These are phyloP conservation scores for Lacanobia oleracea DNA, from an alignment of 2,888 invertebrate genomes.

Conservation along the genomic window DNA sequence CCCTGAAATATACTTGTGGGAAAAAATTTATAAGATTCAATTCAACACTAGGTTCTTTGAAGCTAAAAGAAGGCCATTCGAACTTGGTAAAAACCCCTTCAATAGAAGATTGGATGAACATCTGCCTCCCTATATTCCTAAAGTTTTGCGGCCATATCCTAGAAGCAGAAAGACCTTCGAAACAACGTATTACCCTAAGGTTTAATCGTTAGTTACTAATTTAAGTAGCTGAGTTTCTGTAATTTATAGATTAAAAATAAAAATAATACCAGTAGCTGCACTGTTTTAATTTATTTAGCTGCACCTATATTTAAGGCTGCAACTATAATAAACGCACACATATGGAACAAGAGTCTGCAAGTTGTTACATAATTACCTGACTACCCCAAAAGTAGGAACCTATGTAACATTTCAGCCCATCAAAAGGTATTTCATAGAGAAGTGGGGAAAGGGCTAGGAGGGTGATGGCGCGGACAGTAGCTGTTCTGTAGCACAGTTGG, in stretches of 20 bases:
- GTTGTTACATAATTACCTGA: too few relatives aligned
- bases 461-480: too few relatives aligned
- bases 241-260: constrained; percentile 40
- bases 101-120: constrained; percentile 93
- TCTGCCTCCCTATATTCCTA: constrained; percentile 93
- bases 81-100: constrained; percentile 91
- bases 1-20: constrained; percentile 95
- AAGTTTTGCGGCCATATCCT: constrained; percentile 91
- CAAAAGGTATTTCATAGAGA: too few relatives aligned
- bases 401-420: too few relatives aligned
- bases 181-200: constrained; percentile 93
- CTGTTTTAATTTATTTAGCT: neutral
- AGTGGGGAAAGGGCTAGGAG: too few relatives aligned
- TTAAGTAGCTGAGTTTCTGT: constrained; percentile 44
- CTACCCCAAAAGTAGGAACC: too few relatives aligned
- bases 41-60: constrained; percentile 93
- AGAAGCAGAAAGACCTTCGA: constrained; percentile 91
- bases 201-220: constrained; percentile 66
- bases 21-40: constrained; percentile 94
- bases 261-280: constrained; percentile 5
- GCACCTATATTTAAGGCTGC: neutral
- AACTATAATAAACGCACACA: too few relatives aligned
- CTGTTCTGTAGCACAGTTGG: too few relatives aligned
- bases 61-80: constrained; percentile 93
- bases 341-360: too few relatives aligned